phyloP scores from a whole-genome alignment of 2,113 vertebrate species.

The Pithys albifrons region DNA sequence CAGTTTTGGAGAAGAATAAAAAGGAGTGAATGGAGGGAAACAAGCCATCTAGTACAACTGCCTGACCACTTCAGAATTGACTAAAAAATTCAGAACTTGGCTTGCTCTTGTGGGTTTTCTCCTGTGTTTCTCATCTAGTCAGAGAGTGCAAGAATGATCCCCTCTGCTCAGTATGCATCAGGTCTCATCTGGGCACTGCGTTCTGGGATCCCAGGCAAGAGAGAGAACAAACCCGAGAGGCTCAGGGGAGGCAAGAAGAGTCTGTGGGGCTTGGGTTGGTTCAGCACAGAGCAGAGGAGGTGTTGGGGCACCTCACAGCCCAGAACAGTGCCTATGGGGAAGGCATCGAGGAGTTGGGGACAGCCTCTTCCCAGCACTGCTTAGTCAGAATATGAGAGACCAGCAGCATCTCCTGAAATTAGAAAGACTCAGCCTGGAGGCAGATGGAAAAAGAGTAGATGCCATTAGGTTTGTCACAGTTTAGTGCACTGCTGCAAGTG shows the following conservation, averaged over 20 bases:
- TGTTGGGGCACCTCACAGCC: not conserved
- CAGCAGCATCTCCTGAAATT: not conserved
- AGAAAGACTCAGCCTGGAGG: not conserved
- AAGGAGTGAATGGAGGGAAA: not conserved
- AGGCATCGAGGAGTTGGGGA: too few species aligned
- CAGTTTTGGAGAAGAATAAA: not conserved
- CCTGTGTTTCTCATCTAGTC: not conserved
- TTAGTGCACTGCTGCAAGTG: not conserved
- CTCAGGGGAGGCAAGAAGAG: not conserved
- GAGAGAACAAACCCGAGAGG: not conserved
- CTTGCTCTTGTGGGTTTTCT: not conserved
- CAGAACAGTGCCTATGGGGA: not conserved
- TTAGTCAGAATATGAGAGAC: not conserved
- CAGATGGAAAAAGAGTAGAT: not conserved
- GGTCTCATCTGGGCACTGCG: not conserved
- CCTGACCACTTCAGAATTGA: not conserved
- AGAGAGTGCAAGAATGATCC: not conserved
- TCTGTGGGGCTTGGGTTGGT: not conserved
- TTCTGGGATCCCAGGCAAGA: not conserved
- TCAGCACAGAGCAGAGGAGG: not conserved
- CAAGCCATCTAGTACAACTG: not conserved
- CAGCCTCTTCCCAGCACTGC: not conserved
- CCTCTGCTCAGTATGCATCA: not conserved
- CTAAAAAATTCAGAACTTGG: not conserved
- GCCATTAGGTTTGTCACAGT: not conserved